Evolutionary conservation across 2,888 invertebrate genomes (phyloP), one percentile per base, ranked within the genome.

Genomic region (Mythimna impura): DNA sequence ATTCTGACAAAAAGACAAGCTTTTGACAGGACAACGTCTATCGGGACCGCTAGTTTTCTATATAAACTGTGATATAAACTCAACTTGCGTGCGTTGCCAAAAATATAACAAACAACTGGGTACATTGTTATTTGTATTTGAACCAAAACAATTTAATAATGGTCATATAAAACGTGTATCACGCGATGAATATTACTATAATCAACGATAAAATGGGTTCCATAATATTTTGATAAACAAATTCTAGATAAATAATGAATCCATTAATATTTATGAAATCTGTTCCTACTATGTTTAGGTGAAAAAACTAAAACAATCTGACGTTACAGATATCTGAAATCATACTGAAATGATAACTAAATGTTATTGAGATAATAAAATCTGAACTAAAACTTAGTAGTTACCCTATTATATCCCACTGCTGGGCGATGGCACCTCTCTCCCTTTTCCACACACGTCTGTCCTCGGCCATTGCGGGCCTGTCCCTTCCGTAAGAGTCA

Each of bases 191-290:
- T 66, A 40, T 25, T 65, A 61, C n/a, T 54, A 36, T 40, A 47
- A 60, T 62, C 54, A n/a, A 66, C 36, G 40, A 61, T 71, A 65
- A 67, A 61, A 60, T 57, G 30, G 30, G 52, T 66, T 54, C 75
- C 22, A 66, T 68, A 69, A 47, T 66, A 55, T 61, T 66, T 61
- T 40, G 14, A 43, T 70, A 57, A 50, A 17, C 50, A 74, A 55
- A 74, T 79, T 79, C 22, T 36, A 79, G 43, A 79, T 65, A 66
- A 52, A 73, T 65, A n/a, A 66, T 61, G 20, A 65, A 68, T n/a
- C 52, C 55, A 74, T 82, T 66, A 50, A 67, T 66, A 68, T 78
- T 57, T 55, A 50, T 43, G 40, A 52, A 71, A 72, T 80, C 47
- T 52, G 20, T 58, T 43, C 47, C 47, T 47, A 47, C 50, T 8